Evolutionary conservation across 2,888 invertebrate species (phyloP).

Genomic region (Cryptocheilus praepositus): DNA sequence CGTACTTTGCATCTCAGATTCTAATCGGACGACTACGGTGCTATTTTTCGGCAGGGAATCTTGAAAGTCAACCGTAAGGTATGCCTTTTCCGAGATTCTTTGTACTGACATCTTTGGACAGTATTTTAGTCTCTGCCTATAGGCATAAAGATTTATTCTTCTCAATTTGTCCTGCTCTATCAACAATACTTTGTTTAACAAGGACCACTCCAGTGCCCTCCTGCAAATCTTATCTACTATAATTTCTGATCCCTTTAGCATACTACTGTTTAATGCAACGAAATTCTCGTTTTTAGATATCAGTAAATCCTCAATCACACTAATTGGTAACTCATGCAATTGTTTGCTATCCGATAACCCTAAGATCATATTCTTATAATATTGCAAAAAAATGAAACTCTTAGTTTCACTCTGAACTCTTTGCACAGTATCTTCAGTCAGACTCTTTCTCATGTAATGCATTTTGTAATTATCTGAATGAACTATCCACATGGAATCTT

Average conservation of each 20-base stretch:
- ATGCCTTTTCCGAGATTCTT: slow-evolving; percentile 45
- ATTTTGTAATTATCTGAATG: slow-evolving; percentile 51
- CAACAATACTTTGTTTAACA: slow-evolving; percentile 45
- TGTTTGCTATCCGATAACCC: slow-evolving; percentile 49
- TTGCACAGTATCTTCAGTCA: slow-evolving; percentile 28
- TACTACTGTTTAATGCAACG: slow-evolving; percentile 51
- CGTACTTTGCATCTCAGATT: slow-evolving; percentile 38
- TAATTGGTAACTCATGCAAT: slow-evolving; percentile 42
- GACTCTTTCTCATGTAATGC: slow-evolving; percentile 49
- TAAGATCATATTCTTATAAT: slow-evolving; percentile 54
- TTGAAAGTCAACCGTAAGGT: slow-evolving; percentile 56
- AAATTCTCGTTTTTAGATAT: slow-evolving; percentile 27
- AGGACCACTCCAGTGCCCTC: slow-evolving; percentile 51
- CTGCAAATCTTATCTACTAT: slow-evolving; percentile 62
- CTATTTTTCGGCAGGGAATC: slow-evolving; percentile 55
- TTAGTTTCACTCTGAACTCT: slow-evolving; percentile 38
- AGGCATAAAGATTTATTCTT: slow-evolving; percentile 64
- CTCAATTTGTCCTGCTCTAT: slow-evolving; percentile 54
- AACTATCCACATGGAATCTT: slow-evolving; percentile 56
- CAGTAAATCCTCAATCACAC: slow-evolving; percentile 28
- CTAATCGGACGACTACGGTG: slow-evolving; percentile 52
- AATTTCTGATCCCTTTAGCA: slow-evolving; percentile 56
- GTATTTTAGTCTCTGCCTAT: slow-evolving; percentile 49
- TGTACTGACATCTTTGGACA: slow-evolving; percentile 51
- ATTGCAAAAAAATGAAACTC: slow-evolving; percentile 50